Base-by-base conservation (phyloP, 2,113 vertebrate species). In the Turnix velox region DNA sequence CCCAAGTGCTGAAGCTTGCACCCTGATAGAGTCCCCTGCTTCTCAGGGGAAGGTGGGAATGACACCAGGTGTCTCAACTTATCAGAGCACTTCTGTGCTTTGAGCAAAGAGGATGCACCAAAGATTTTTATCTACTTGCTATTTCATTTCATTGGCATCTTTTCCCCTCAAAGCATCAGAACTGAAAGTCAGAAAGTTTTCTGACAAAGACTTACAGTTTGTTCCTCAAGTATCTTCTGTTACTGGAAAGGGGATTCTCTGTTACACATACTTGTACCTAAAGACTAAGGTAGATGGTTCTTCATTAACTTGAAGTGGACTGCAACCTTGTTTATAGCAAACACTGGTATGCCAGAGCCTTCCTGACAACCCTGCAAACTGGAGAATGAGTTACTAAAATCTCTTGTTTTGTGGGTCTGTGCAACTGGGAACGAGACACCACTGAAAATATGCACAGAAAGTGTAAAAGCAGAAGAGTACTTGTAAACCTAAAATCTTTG, bases 1-100 rank as follows among this genome's bases (percentile, higher is more conserved):
- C 48, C 84, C 28, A 39, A 37, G 43, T 27, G 46, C 35, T 63
- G 39, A n/a, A 81, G 39, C 27, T 81, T 3, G 2, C 63, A 51
- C 28, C 37, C 46, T 54, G 27, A 59, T 78, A 61, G 68, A 88
- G 81, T 87, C 28, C 37, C 31, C 25, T 25, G 28, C 0, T 0
- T 82, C 30, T 43, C 28, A 2, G 13, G 13, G 37, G 18, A 57
- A 14, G 0, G 0, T 18, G 48, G 25, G 12, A 37, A 45, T 84
- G 46, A 45, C 0, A 0, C 48, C 54, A 69, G 31, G n/a, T 87
- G 62, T 82, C 45, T 23, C n/a, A 2, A 2, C 25, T 6, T 51
- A 81, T 74, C 69, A 92, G 55, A 93, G 25, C 18, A 72, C 80
- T 83, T 76, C 76, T 52, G 68, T 76, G 42, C 43, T 62, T 48